A percentile compares a stretch with the other conserved stretches of the same genome.
Evolutionary conservation across 2,797 vertebrate species (phyloP).

Genomic region (Crenichthys baileyi): DNA sequence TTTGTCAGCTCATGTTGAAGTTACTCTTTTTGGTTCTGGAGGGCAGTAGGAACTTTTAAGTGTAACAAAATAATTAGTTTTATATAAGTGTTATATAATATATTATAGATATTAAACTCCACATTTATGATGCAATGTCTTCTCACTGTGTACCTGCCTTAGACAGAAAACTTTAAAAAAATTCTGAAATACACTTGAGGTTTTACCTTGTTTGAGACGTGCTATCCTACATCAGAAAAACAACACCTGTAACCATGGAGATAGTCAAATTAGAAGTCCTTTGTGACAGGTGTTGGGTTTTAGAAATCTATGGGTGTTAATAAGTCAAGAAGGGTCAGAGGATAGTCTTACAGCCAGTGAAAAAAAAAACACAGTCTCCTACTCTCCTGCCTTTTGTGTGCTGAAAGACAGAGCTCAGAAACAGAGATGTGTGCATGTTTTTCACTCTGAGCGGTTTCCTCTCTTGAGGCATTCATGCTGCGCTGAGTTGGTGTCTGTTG

Average conservation of each 20-base stretch:
- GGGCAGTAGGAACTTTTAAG: not conserved
- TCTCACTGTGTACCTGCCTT: not conserved
- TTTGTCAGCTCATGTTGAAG: not conserved
- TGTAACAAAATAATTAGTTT: constrained; percentile 1
- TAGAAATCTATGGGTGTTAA: constrained; percentile 44
- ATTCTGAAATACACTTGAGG: not conserved
- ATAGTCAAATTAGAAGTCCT: constrained; percentile 35
- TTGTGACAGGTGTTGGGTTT: constrained; percentile 35
- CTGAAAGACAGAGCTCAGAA: constrained; percentile 19
- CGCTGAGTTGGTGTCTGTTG: constrained; percentile 12
- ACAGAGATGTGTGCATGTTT: constrained; percentile 9
- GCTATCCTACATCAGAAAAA: constrained; percentile 28
- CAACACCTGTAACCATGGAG: constrained; percentile 39
- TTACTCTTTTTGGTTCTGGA: constrained; percentile 1
- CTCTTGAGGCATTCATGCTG: constrained; percentile 5
- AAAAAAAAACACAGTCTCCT: constrained; percentile 14
- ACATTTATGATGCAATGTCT: not conserved
- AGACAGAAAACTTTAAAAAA: not conserved
- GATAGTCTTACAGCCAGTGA: constrained; percentile 38
- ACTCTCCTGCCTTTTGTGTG: constrained; percentile 20
- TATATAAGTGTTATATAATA: too few species aligned
- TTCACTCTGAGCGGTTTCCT: constrained; percentile 5
- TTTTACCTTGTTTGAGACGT: constrained; percentile 9
- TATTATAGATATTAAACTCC: constrained; percentile 2
- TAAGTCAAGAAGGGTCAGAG: constrained; percentile 33